Conservation (phyloP, 2,113 vertebrate species). For the Tamias sibiricus region DNA sequence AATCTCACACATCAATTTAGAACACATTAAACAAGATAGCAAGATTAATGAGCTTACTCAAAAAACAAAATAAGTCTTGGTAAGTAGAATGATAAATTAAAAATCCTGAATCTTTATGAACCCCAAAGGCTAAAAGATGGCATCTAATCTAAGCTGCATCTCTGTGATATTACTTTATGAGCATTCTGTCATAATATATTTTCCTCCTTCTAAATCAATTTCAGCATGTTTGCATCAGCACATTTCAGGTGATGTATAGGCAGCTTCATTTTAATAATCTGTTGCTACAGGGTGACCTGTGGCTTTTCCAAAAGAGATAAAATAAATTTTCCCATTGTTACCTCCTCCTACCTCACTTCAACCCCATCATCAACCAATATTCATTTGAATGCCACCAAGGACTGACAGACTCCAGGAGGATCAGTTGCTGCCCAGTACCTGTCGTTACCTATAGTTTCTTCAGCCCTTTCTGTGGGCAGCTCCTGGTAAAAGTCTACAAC, state of each 20-base stretch:
- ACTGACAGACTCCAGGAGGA: background rate
- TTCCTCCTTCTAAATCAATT: conserved; percentile 63
- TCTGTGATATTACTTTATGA: conserved; percentile 64
- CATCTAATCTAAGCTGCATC: conserved; percentile 79
- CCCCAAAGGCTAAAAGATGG: background rate
- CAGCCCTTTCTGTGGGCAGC: accelerated
- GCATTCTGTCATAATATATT: conserved; percentile 67
- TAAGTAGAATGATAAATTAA: background rate
- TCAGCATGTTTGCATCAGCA: conserved; percentile 68
- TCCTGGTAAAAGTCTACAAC: background rate
- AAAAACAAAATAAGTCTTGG: conserved; percentile 3
- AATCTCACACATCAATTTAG: background rate
- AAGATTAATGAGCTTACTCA: background rate
- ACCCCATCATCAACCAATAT: background rate
- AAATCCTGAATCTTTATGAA: background rate
- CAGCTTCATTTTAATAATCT: conserved; percentile 75
- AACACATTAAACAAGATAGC: background rate
- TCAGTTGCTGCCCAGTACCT: background rate
- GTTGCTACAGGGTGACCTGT: conserved; percentile 61
- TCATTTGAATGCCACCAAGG: background rate
- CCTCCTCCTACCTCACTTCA: background rate
- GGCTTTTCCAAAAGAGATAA: background rate
- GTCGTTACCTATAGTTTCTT: background rate
- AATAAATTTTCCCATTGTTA: background rate
- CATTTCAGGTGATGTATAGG: conserved; percentile 61